phyloP scores from a whole-genome alignment of 2,888 invertebrate species.

The Griposia aprilina region DNA sequence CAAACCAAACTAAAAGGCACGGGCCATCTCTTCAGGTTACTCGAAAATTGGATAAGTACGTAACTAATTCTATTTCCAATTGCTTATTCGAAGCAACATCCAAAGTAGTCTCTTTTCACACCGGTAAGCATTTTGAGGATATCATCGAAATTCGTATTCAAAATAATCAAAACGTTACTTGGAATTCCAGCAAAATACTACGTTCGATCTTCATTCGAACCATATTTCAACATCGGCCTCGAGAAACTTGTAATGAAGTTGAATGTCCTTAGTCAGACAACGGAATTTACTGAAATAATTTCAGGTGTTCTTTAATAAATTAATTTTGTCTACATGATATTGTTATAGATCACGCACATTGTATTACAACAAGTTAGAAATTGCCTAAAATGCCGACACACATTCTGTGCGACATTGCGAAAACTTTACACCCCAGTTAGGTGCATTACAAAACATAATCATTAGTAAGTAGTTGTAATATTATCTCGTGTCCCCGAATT shows the following conservation, averaged over 20 bases:
- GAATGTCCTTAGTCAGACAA: slow-evolving; percentile 21
- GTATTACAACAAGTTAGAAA: slow-evolving; percentile 36
- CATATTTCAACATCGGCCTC: slow-evolving; percentile 18
- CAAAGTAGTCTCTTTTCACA: background rate
- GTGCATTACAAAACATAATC: slow-evolving; percentile 47
- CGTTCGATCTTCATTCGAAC: background rate
- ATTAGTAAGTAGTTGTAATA: slow-evolving; percentile 46
- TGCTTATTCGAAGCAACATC: background rate
- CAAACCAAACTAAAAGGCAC: background rate
- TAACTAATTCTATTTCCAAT: too few relatives aligned
- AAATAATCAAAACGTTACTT: background rate
- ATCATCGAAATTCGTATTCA: background rate
- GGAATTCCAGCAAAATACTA: background rate
- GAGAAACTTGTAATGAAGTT: background rate
- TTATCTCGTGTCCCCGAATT: slow-evolving; percentile 60
- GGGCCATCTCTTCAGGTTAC: background rate
- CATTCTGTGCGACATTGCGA: slow-evolving; percentile 49
- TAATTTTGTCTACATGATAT: slow-evolving; percentile 19
- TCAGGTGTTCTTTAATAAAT: slow-evolving; percentile 5
- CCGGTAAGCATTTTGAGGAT: background rate
- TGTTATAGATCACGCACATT: slow-evolving; percentile 26
- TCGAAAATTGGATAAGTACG: too few relatives aligned
- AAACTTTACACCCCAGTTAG: slow-evolving; percentile 44
- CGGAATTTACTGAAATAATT: slow-evolving; percentile 12
- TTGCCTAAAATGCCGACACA: slow-evolving; percentile 41